Evolutionary conservation across 2,797 vertebrate genomes (phyloP).

Genomic region (Sardinella longiceps): DNA sequence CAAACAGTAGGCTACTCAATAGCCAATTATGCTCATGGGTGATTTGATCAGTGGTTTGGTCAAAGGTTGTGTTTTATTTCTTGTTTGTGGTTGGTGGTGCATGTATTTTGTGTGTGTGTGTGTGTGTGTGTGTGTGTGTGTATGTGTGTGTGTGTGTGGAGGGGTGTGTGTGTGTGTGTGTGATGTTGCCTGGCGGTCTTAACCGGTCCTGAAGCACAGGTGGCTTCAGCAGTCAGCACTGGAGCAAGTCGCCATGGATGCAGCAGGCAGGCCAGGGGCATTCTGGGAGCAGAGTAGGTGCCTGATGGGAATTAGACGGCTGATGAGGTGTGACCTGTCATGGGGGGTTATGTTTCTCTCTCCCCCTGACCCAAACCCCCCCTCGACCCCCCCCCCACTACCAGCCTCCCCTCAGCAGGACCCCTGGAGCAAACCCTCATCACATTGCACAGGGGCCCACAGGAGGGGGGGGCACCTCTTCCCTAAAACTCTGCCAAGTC

Average conservation of each 20-base stretch:
- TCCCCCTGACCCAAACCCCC: conserved; percentile 15
- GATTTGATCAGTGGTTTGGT: background rate
- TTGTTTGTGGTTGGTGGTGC: background rate
- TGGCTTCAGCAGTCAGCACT: background rate
- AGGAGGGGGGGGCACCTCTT: conserved; percentile 32
- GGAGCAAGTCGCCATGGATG: conserved; percentile 12
- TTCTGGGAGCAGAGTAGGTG: conserved; percentile 69
- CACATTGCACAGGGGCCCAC: conserved; percentile 51
- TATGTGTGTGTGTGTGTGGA: too few relatives aligned
- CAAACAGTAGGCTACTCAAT: background rate
- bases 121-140: too few relatives aligned
- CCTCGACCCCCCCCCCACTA: background rate
- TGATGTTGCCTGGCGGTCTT: too few relatives aligned
- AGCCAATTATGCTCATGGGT: background rate
- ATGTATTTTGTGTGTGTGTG: background rate
- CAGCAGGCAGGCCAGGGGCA: conserved; percentile 59
- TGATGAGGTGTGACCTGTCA: conserved; percentile 71
- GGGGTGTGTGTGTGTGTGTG: too few relatives aligned
- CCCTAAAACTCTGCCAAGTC: conserved; percentile 31
- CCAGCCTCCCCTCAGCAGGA: background rate
- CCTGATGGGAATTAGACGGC: conserved; percentile 66
- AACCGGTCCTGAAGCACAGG: background rate
- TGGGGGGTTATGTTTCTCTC: conserved; percentile 58
- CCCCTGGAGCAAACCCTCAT: conserved; percentile 33
- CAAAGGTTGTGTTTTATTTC: background rate